Percentiles rank a stretch among this genome's conserved stretches.
Evolutionary conservation across 1,140 invertebrate species (phyloP).

Genomic region (Microvelia longipes): DNA sequence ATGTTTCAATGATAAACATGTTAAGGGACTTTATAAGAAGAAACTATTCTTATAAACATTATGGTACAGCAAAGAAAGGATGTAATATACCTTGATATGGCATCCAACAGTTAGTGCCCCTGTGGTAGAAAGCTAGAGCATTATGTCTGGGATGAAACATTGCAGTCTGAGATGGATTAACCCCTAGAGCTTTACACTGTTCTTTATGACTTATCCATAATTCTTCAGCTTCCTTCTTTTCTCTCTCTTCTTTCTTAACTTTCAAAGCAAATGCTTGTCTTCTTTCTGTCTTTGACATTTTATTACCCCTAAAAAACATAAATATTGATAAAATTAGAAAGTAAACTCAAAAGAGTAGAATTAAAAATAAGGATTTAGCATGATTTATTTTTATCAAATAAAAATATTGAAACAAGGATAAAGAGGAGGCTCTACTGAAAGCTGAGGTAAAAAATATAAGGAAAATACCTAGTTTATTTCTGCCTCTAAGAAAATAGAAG

Average conservation of each 20-base stretch:
- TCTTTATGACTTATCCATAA: conserved; percentile 45
- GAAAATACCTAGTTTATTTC: no score
- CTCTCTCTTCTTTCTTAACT: conserved; percentile 30
- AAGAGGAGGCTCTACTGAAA: no score
- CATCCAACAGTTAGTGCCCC: conserved; percentile 17
- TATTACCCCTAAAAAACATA: conserved; percentile 24
- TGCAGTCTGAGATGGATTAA: conserved; percentile 38
- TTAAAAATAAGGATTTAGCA: neutral
- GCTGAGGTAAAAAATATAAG: no score
- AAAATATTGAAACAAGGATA: no score
- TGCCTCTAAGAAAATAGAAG: no score
- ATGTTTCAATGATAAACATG: no score
- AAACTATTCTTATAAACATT: no score
- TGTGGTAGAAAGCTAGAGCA: conserved; percentile 22
- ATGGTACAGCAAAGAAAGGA: no score
- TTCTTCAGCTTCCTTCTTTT: conserved; percentile 44
- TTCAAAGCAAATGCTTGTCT: conserved; percentile 61
- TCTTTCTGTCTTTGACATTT: conserved; percentile 50
- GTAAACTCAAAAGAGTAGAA: neutral
- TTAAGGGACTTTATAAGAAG: no score
- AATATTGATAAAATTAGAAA: neutral
- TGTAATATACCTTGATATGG: conserved; percentile 22
- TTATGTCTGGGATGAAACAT: conserved; percentile 39
- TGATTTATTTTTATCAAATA: no score
- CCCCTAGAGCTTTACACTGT: conserved; percentile 41